phyloP scores from a whole-genome alignment of 2,888 invertebrate species.

The Papilio protenor region DNA sequence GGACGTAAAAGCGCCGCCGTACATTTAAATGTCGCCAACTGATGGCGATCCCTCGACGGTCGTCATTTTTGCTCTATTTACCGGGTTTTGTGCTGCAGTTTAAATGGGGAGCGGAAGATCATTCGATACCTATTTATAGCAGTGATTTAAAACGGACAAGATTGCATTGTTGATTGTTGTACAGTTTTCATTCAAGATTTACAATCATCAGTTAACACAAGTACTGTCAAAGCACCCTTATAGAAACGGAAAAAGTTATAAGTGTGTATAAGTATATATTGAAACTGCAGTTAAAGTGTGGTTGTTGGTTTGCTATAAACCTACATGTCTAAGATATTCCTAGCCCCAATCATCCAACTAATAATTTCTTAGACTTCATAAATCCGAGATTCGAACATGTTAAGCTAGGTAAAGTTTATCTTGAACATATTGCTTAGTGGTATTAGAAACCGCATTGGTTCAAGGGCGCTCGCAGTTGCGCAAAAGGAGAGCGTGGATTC shows the following conservation, averaged over 20 bases:
- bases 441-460: constrained; percentile 7
- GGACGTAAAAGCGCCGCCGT: constrained; percentile 77
- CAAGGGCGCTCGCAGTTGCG: constrained; percentile 33
- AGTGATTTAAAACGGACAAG: constrained; percentile 31
- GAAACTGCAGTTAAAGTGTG: not conserved
- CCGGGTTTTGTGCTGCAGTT: constrained; percentile 53
- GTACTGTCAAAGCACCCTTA: not conserved
- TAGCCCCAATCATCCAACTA: not conserved
- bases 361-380: not conserved
- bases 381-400: not conserved
- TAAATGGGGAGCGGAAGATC: constrained; percentile 43
- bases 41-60: constrained; percentile 61
- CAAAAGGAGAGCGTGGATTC: constrained; percentile 41
- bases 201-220: constrained; percentile 9
- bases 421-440: not conserved
- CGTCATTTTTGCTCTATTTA: constrained; percentile 78
- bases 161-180: constrained; percentile 25
- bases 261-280: not conserved
- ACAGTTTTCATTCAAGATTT: constrained; percentile 24
- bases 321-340: not conserved
- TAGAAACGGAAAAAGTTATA: not conserved
- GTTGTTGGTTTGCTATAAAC: too few species aligned
- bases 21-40: constrained; percentile 78
- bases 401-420: not conserved
- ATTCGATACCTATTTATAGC: constrained; percentile 35